Percentiles rank a stretch among this genome's conserved stretches.
Conservation (phyloP, 2,888 invertebrate species). For the Dicycla oo region DNA sequence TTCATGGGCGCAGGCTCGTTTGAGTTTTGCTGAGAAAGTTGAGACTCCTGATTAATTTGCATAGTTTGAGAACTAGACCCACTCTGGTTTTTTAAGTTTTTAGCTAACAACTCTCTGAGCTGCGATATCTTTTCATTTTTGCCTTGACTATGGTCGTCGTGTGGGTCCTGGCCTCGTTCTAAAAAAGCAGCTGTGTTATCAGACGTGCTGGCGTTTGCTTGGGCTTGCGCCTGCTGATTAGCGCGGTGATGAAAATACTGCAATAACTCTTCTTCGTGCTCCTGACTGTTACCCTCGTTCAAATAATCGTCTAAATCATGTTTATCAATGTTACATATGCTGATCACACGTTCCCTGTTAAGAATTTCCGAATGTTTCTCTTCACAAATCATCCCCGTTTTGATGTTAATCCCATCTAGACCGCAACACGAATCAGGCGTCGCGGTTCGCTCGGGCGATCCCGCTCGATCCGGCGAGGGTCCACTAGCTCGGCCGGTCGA, state of each 20-base stretch:
- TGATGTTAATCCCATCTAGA: slow-evolving; percentile 86
- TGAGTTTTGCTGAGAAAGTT: slow-evolving; percentile 69
- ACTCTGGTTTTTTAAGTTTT: slow-evolving; percentile 90
- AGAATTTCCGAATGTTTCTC: slow-evolving; percentile 89
- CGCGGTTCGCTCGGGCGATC: slow-evolving; percentile 79
- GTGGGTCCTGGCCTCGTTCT: slow-evolving; percentile 85
- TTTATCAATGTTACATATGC: slow-evolving; percentile 94
- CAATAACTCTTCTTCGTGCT: slow-evolving; percentile 95
- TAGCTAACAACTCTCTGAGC: slow-evolving; percentile 92
- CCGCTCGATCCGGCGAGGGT: slow-evolving; percentile 78
- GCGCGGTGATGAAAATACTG: slow-evolving; percentile 93
- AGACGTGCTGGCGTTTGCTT: slow-evolving; percentile 57
- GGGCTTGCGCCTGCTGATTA: slow-evolving; percentile 69
- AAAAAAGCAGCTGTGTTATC: slow-evolving; percentile 79
- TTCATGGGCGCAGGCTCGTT: slow-evolving; percentile 73
- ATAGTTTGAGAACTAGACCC: slow-evolving; percentile 77
- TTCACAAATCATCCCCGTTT: slow-evolving; percentile 86
- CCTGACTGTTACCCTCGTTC: slow-evolving; percentile 93
- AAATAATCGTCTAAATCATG: slow-evolving; percentile 95
- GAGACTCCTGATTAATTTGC: slow-evolving; percentile 72
- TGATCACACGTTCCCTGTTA: slow-evolving; percentile 93
- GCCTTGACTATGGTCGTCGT: slow-evolving; percentile 87
- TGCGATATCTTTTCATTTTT: slow-evolving; percentile 93
- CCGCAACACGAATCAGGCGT: slow-evolving; percentile 88
- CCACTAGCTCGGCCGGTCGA: slow-evolving; percentile 75